A percentile compares a stretch with the other conserved stretches of the same genome.
phyloP scores from a whole-genome alignment of 2,888 invertebrate genomes.

The Dryococelus australis region DNA sequence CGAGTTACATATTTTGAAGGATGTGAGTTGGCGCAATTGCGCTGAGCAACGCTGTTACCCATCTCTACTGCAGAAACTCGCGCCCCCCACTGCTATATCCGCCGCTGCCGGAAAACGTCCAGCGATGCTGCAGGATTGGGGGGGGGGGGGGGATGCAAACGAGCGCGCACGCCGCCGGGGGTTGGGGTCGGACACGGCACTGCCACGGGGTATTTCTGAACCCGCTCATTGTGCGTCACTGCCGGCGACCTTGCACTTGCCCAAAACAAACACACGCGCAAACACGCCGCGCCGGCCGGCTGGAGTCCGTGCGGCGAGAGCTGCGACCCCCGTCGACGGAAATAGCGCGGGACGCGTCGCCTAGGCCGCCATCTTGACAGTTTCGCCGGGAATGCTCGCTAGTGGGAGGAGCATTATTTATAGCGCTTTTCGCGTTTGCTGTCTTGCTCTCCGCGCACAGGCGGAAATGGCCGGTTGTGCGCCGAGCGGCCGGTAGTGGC shows the following conservation, averaged over 20 bases:
- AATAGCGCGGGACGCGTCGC: conserved; percentile 51
- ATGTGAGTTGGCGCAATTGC: too few species aligned
- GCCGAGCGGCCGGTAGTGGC: not conserved
- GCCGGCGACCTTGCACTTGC: conserved; percentile 16
- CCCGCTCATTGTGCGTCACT: conserved; percentile 37
- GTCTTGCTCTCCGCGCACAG: conserved; percentile 33
- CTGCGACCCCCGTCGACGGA: conserved; percentile 53
- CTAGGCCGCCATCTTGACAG: conserved; percentile 21
- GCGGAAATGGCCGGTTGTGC: not conserved
- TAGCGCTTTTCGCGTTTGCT: conserved; percentile 33
- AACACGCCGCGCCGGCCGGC: not conserved
- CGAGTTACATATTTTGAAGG: too few species aligned
- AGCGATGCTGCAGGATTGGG: not conserved
- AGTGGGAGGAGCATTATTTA: conserved; percentile 37
- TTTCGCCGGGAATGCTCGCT: conserved; percentile 40
- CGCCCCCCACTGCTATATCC: too few species aligned
- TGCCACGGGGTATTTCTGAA: conserved; percentile 54
- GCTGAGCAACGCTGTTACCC: too few species aligned
- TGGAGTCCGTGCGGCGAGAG: not conserved
- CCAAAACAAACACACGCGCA: conserved; percentile 9
- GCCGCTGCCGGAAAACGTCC: too few species aligned
- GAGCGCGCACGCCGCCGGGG: not conserved
- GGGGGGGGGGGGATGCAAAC: not conserved
- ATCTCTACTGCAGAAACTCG: too few species aligned
- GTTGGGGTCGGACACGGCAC: conserved; percentile 52